These are phyloP conservation scores for Drosophila ogumai DNA, from an alignment of 1,140 invertebrate genomes.

Conservation along the genomic window DNA sequence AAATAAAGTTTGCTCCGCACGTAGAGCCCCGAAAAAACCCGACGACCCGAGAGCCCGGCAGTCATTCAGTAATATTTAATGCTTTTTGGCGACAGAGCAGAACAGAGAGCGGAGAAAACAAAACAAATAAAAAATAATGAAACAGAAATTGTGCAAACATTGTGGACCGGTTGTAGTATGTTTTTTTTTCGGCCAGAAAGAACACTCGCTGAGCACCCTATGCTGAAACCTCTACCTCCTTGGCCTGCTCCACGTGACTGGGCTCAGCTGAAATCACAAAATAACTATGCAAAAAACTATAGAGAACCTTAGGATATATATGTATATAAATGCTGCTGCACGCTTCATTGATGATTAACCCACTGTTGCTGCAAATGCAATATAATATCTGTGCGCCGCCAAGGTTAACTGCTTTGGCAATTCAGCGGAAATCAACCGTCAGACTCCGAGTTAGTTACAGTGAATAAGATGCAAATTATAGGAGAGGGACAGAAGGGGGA, in stretches of 20 bases:
- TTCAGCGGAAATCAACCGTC: conserved; percentile 44
- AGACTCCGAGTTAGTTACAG: conserved; percentile 59
- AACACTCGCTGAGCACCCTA: conserved; percentile 4
- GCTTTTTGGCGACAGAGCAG: conserved; percentile 69
- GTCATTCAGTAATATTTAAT: conserved; percentile 77
- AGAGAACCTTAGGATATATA: conserved; percentile 4
- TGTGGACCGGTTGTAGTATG: conserved; percentile 71
- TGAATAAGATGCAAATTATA: conserved; percentile 62
- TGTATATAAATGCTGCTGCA: conserved; percentile 49
- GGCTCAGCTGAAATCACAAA: conserved; percentile 36
- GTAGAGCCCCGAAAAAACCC: conserved; percentile 50
- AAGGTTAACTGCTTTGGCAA: conserved; percentile 67
- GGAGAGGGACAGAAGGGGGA: neutral
- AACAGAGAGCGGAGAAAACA: conserved; percentile 15
- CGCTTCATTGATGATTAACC: conserved; percentile 76
- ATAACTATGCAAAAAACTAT: conserved; percentile 30
- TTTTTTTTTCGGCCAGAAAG: conserved; percentile 24
- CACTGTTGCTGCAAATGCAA: conserved; percentile 36
- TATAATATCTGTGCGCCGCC: conserved; percentile 32
- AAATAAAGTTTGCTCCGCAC: conserved; percentile 62
- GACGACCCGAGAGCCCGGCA: conserved; percentile 27
- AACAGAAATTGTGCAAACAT: conserved; percentile 72
- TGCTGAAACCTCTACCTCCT: neutral
- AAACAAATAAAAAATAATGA: conserved; percentile 18
- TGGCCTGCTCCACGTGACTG: conserved; percentile 55